Evolutionary conservation across 2,113 vertebrate species (phyloP).

Genomic region (Meriones unguiculatus): DNA sequence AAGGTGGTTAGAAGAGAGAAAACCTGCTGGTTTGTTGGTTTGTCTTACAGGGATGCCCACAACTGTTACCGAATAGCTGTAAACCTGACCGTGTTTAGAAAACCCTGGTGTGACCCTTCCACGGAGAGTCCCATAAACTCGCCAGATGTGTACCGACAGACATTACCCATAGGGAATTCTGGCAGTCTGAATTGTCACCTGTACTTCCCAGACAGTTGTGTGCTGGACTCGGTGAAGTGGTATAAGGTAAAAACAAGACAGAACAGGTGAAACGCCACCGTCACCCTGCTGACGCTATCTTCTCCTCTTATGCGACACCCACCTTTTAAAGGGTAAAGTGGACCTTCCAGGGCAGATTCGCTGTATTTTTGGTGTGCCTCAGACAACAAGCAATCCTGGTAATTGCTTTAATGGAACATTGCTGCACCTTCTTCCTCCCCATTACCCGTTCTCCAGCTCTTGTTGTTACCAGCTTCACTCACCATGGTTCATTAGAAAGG

Average conservation of each 20-base stretch:
- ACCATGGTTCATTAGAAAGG: background rate
- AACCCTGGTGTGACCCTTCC: background rate
- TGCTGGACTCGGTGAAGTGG: constrained; percentile 65
- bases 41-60: constrained; percentile 54
- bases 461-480: background rate
- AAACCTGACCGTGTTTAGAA: constrained; percentile 65
- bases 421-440: background rate
- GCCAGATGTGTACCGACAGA: constrained; percentile 42
- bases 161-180: constrained; percentile 26
- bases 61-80: constrained; percentile 50
- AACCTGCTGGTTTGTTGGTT: background rate
- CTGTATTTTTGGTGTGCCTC: background rate
- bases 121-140: background rate
- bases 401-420: background rate
- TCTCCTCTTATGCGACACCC: background rate
- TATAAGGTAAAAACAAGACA: constrained; percentile 76
- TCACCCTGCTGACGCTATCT: background rate
- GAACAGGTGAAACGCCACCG: background rate
- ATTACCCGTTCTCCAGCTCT: background rate
- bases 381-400: background rate
- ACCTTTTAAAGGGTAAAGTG: background rate
- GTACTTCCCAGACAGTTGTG: constrained; percentile 67
- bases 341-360: background rate
- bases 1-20: background rate
- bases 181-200: constrained; percentile 41